phyloP scores from a whole-genome alignment of 2,113 vertebrate species.

The Pterocles orientalis region DNA sequence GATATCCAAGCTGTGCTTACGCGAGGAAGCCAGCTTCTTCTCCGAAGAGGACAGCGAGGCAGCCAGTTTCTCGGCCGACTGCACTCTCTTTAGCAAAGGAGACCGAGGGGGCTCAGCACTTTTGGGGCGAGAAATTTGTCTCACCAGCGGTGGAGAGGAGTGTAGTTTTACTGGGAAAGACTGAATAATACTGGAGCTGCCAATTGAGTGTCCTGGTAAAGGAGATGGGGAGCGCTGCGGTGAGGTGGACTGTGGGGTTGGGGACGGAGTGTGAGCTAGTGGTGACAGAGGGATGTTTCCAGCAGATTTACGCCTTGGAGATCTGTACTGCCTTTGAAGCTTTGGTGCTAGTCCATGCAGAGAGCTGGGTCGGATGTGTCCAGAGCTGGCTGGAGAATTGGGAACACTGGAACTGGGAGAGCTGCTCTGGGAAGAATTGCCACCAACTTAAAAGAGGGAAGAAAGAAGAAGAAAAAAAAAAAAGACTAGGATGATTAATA shows the following conservation, averaged over 20 bases:
- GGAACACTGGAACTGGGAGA: slow-evolving; percentile 96
- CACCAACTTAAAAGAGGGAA: slow-evolving; percentile 79
- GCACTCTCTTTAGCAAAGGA: slow-evolving; percentile 94
- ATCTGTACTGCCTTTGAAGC: slow-evolving; percentile 95
- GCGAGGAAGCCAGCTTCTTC: slow-evolving; percentile 79
- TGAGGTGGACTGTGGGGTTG: slow-evolving; percentile 90
- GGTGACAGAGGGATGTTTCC: slow-evolving; percentile 97
- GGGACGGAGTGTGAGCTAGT: slow-evolving; percentile 92
- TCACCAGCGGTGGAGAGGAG: slow-evolving; percentile 88
- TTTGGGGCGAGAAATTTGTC: slow-evolving; percentile 93
- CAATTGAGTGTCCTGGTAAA: slow-evolving; percentile 81
- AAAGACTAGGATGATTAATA: background rate
- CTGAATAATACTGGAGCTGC: slow-evolving; percentile 74
- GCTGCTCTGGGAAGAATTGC: slow-evolving; percentile 96
- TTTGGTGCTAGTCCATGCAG: slow-evolving; percentile 94
- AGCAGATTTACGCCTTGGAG: slow-evolving; percentile 93
- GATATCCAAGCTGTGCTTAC: slow-evolving; percentile 92
- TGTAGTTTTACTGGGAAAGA: slow-evolving; percentile 91
- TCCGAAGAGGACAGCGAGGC: slow-evolving; percentile 81
- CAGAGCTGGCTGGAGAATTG: slow-evolving; percentile 93
- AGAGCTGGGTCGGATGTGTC: slow-evolving; percentile 95
- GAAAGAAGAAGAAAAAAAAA: background rate
- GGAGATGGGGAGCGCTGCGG: slow-evolving; percentile 94
- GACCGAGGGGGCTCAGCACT: slow-evolving; percentile 92
- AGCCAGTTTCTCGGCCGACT: slow-evolving; percentile 91